These are phyloP conservation scores for Punctoribates punctum DNA, from an alignment of 2,888 invertebrate species.

Conservation along the genomic window DNA sequence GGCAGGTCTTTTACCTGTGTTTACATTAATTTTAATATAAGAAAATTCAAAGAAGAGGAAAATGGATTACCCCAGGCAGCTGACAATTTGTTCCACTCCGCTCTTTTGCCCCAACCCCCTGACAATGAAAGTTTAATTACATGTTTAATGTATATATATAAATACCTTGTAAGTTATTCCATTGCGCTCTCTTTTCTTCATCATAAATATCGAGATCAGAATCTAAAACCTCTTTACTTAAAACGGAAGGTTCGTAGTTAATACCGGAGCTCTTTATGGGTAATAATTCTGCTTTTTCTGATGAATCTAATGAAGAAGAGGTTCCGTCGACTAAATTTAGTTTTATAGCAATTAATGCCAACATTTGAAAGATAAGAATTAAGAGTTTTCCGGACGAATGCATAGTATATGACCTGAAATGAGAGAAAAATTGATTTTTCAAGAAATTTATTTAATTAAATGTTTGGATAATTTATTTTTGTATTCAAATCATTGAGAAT, in stretches of 20 bases:
- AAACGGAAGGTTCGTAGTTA: neutral
- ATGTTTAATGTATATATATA: no score
- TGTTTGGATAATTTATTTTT: no score
- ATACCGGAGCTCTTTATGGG: neutral
- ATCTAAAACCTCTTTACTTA: conserved; percentile 24
- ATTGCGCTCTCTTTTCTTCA: conserved; percentile 39
- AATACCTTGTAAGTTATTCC: conserved; percentile 43
- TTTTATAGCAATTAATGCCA: conserved; percentile 30
- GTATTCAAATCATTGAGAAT: no score
- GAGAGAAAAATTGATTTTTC: no score
- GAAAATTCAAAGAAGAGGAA: neutral
- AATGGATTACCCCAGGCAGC: conserved; percentile 40
- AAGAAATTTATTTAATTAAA: no score
- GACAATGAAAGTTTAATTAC: neutral
- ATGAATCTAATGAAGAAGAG: conserved; percentile 1
- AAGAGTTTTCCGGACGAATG: conserved; percentile 11
- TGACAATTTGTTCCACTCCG: conserved; percentile 43
- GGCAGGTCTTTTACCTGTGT: conserved; percentile 24
- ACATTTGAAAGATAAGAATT: conserved; percentile 16
- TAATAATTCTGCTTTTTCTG: conserved; percentile 4
- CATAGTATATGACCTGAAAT: conserved; percentile 31
- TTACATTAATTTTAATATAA: neutral
- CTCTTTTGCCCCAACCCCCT: conserved; percentile 44
- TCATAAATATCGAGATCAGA: conserved; percentile 23
- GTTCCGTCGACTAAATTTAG: conserved; percentile 7